Base-by-base conservation (phyloP, 2,113 vertebrate genomes). In the Tupaia tana region DNA sequence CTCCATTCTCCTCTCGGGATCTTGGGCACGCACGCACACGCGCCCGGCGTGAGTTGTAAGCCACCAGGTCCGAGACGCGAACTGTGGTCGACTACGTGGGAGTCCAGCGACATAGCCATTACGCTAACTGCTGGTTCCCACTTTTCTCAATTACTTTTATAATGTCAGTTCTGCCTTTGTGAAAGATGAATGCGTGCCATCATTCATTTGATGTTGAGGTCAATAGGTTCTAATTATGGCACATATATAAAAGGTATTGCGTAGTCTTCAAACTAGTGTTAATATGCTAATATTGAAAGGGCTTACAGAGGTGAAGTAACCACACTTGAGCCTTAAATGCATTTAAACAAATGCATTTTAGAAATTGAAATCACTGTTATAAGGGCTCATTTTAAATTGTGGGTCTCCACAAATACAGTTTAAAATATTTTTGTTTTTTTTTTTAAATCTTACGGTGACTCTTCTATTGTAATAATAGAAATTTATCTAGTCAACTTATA, bases 151-250 rank as follows among this genome's bases (percentile, higher is more conserved):
- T 74, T 82, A 82, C 2, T 52, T 27, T 61, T 63, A 9, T 20
- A 61, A 12, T 52, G 24, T 64, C n/a, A 71, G 31, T 22, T 83
- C 73, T 27, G 58, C 13, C 12, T 71, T 22, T 69, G 5, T 74
- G 12, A 61, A 86, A 93, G 34, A 89, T 34, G 18, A 90, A 93
- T 74, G 89, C 25, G 79, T 88, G 29, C 0, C 69, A 89, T 59
- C 24, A 82, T 83, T 95, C 52, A 90, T 89, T 94, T 82, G 86
- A 83, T 82, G 54, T 75, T 92, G 66, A 82, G 20, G 52, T 92
- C 10, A 54, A 73, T 86, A 73, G 78, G 78, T 82, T 59, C 0
- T 4, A 22, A n/a, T 69, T 69, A 89, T 86, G 58, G 6, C 52
- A 63, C 58, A 64, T 87, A 77, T 29, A 18, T 56, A 84, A 84